phyloP scores from a whole-genome alignment of 2,888 invertebrate genomes.

The Rambutsinella grinnellia region DNA sequence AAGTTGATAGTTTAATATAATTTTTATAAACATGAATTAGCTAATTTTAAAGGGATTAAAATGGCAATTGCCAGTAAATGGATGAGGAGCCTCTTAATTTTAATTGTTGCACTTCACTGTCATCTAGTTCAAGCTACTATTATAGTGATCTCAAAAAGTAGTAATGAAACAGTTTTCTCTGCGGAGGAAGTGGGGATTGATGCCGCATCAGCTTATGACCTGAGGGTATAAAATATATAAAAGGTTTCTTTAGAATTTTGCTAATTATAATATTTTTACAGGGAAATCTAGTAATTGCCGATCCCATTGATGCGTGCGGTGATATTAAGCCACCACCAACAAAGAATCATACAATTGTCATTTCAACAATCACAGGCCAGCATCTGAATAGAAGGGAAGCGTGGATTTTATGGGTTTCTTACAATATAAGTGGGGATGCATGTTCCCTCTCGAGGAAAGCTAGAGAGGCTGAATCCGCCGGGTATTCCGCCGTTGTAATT shows the following conservation, averaged over 20 bases:
- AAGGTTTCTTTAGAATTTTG: not conserved
- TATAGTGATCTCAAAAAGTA: conserved; percentile 51
- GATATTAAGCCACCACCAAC: conserved; percentile 41
- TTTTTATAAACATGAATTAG: too few relatives aligned
- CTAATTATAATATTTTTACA: conserved; percentile 12
- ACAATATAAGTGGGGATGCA: conserved; percentile 17
- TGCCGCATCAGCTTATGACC: conserved; percentile 52
- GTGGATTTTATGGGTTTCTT: conserved; percentile 50
- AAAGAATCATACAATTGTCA: conserved; percentile 28
- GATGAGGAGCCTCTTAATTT: too few relatives aligned
- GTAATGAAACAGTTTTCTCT: conserved; percentile 53
- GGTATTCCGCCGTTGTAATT: conserved; percentile 53
- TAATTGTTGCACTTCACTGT: conserved; percentile 3
- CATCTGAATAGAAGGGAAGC: conserved; percentile 24
- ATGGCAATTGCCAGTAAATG: too few relatives aligned
- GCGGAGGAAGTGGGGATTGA: conserved; percentile 59
- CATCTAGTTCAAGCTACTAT: conserved; percentile 45
- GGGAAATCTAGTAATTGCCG: conserved; percentile 48
- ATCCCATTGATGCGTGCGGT: conserved; percentile 52
- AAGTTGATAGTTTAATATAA: too few relatives aligned
- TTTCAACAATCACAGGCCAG: conserved; percentile 10
- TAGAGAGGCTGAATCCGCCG: conserved; percentile 51
- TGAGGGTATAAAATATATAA: conserved; percentile 13
- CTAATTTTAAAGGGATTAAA: not conserved
- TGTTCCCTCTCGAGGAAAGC: conserved; percentile 52